Conservation (phyloP, 2,888 invertebrate species). For the Congeria kusceri region DNA sequence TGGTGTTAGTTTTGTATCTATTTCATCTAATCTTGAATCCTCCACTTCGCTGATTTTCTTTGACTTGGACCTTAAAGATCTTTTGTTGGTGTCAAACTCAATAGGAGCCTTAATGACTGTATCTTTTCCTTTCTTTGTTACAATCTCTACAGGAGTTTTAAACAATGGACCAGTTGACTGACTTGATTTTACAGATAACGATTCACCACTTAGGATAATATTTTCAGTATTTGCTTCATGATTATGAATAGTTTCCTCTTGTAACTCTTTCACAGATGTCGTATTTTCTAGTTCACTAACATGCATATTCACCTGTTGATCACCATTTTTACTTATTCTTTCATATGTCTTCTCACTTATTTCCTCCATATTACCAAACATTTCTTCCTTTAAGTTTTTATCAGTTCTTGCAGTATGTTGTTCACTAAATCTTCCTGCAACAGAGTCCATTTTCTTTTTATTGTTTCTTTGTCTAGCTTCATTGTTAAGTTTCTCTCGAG, state of each 20-base stretch:
- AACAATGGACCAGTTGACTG: constrained; percentile 41
- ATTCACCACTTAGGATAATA: constrained; percentile 8
- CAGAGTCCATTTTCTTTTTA: no score
- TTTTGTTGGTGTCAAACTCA: constrained; percentile 7
- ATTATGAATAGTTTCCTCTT: neutral
- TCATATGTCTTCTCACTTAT: no score
- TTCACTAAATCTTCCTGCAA: no score
- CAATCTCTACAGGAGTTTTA: constrained; percentile 26
- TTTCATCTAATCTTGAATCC: constrained; percentile 7
- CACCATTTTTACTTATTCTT: no score
- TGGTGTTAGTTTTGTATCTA: constrained; percentile 19
- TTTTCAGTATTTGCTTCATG: neutral
- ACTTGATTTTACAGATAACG: constrained; percentile 14
- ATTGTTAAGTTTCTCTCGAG: no score
- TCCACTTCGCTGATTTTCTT: neutral
- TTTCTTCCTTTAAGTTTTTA: no score
- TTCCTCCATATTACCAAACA: no score
- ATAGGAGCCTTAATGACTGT: neutral
- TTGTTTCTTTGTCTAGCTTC: no score
- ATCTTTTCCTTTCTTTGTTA: neutral
- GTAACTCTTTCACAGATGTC: no score
- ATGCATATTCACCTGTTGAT: no score
- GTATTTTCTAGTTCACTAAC: no score
- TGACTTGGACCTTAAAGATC: constrained; percentile 28
- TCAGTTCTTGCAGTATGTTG: no score